These are phyloP conservation scores for Eupithecia tripunctaria DNA, from an alignment of 2,888 invertebrate genomes.

Conservation along the genomic window DNA sequence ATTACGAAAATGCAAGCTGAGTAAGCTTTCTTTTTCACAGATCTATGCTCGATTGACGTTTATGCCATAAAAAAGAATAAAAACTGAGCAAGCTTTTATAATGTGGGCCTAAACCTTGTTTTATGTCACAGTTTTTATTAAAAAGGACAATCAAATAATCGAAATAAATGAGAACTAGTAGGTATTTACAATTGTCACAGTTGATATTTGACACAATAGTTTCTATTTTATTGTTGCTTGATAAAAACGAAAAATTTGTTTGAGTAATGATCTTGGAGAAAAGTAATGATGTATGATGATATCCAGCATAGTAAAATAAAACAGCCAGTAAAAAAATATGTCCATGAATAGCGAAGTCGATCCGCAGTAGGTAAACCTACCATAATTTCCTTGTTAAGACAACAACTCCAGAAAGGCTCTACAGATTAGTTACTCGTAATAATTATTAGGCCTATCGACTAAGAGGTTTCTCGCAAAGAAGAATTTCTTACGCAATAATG, in stretches of 20 bases:
- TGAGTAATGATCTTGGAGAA: not conserved
- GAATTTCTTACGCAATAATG: constrained; percentile 23
- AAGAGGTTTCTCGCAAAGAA: constrained; percentile 8
- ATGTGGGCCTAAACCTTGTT: no score
- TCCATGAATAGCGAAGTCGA: not conserved
- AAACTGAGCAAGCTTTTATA: no score
- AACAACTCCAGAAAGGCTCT: not conserved
- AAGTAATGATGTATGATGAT: not conserved
- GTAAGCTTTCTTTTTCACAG: no score
- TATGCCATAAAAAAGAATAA: no score
- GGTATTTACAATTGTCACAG: no score
- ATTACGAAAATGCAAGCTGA: not conserved
- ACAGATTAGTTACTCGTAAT: not conserved
- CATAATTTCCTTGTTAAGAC: not conserved
- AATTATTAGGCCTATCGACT: not conserved
- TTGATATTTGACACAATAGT: no score
- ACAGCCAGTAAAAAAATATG: not conserved
- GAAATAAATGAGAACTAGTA: no score
- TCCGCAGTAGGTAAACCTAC: not conserved
- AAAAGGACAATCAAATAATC: no score
- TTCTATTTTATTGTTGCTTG: no score
- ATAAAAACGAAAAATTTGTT: no score
- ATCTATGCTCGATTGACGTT: no score
- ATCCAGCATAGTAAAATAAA: not conserved
- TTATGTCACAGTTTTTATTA: not conserved